Base-by-base conservation (phyloP, 1,140 invertebrate genomes). In the Trachelipus rathkii region DNA sequence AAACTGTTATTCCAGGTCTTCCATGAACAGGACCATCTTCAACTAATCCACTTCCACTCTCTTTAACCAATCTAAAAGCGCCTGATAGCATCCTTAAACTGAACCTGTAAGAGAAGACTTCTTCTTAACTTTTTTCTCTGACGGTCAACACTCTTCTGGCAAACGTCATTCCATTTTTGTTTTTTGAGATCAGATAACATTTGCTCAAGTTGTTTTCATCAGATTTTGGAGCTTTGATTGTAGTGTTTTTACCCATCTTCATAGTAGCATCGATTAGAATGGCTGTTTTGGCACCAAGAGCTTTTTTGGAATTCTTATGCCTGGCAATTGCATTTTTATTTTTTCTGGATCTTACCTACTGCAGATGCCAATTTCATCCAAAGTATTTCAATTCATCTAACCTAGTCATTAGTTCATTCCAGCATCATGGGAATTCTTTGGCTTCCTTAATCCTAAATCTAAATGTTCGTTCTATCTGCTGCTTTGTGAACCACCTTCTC, bases 361-460 rank as follows among this genome's bases (percentile, higher is more conserved):
- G 93, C 92, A 0, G 88, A 85, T 69, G 91, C 88, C 50, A 93
- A 88, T 72, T n/a, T 95, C 91, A 82, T 95, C 93, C 19, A 98
- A 84, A 7, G 88, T 89, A 75, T 89, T 88, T 80, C 96, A 94
- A 94, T 50, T 97, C 94, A 70, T 90, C 89, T 21, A 99, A 86
- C 94, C 97, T 99, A 80, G 90, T 91, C 67, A 86, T 85, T 44
- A 91, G 84, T 75, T 87, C 87, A 77, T 85, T 90, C 93, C 93
- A 96, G 92, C 88, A 83, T 98, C 95, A 82, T 94, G 92, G n/a
- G 88, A 97, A 98, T 85, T 97, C 94, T 83, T 94, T 91, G 0
- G 96, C 95, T 85, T 98, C 96, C 84, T 98, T 98, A 87, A 95
- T 4, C 95, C 96, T 82, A 95, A 91, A 86, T 99, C 96, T n/a